These are phyloP conservation scores for Sitobion miscanthi DNA, from an alignment of 1,140 invertebrate species.

Conservation along the genomic window DNA sequence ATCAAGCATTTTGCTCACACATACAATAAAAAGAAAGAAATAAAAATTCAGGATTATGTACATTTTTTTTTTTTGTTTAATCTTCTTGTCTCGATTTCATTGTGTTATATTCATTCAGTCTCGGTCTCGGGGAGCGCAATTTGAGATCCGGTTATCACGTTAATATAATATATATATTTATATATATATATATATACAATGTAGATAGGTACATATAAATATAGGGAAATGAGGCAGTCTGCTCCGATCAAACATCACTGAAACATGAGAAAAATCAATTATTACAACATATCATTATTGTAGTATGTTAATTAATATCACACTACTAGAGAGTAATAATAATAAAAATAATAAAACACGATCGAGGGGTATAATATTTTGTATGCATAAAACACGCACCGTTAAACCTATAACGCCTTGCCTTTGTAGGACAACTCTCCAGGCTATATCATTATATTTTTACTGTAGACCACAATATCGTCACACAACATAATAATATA, in stretches of 20 bases:
- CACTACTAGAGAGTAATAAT: background rate
- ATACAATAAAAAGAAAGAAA: slow-evolving; percentile 25
- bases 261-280: slow-evolving; percentile 10
- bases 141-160: slow-evolving; percentile 56
- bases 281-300: background rate
- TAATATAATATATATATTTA: background rate
- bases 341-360: background rate
- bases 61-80: slow-evolving; percentile 19
- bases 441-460: background rate
- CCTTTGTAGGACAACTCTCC: background rate
- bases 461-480: background rate
- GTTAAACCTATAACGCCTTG: background rate
- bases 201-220: background rate
- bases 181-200: background rate
- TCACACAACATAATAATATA: background rate
- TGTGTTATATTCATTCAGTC: slow-evolving; percentile 48
- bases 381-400: background rate
- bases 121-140: slow-evolving; percentile 40
- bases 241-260: slow-evolving; percentile 47
- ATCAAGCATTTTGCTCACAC: slow-evolving; percentile 37
- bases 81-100: slow-evolving; percentile 41
- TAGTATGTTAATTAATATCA: background rate
- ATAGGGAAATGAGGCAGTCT: slow-evolving; percentile 37
- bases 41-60: slow-evolving; percentile 16
- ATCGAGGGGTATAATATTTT: background rate